Base-by-base conservation (phyloP, 2,888 invertebrate species). In the Lingula anatina region DNA sequence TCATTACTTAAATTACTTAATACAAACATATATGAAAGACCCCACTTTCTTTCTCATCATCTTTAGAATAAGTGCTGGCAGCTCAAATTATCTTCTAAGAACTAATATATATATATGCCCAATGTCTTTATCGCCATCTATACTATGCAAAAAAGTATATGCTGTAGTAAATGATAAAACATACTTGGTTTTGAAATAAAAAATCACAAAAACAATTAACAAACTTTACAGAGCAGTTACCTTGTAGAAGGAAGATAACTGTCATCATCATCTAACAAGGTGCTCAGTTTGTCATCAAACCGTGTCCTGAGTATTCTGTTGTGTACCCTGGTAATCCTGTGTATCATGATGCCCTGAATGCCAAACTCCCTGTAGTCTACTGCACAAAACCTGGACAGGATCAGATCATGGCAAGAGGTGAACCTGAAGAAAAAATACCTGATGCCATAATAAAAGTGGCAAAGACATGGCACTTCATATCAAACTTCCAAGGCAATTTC, bases 311-410 rank as follows among this genome's bases (percentile, higher is more conserved):
- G 56, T 45, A 71, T 68, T 41, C 72, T 62, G 57, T 75, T 75
- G 54, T 73, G 71, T 21, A 77, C 61, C 15, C 74, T 59, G 5
- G 70, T 66, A 38, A 76, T 71, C 36, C 67, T 48, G 44, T 71
- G 68, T 3, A 76, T 64, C 45, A 69, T 70, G 20, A 75, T 61
- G 21, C 75, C 75, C 9, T 61, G 58, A 37, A 76, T 60, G 7
- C 66, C 67, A 46, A 67, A 60, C 5, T 66, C 63, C 40, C 56
- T 54, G 56, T 66, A 76, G 49, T 76, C 74, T 4, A 62, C 59
- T 3, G 71, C 67, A 66, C 77, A 77, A 58, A 77, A 77, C 28
- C 76, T 60, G 20, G 77, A 76, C 50, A 71, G 56, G 12, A 77
- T 62, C 35, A 77, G 59, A 49, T 76, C 74, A 59, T 71, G 68